phyloP scores from a whole-genome alignment of 2,888 invertebrate species.

The Pyrgus malvae region DNA sequence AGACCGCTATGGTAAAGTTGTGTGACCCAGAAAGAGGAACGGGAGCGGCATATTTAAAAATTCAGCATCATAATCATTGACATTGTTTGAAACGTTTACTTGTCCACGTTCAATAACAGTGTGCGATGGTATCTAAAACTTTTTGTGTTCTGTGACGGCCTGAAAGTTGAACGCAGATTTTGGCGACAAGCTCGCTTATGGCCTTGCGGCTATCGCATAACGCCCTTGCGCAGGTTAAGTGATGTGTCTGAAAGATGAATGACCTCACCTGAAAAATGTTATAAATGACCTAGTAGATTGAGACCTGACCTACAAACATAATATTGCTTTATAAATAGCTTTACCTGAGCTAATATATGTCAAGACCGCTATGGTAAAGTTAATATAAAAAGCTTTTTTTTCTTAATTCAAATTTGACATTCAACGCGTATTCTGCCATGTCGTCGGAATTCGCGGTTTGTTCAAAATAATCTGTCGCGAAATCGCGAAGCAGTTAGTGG shows the following conservation, averaged over 20 bases:
- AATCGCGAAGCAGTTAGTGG: slow-evolving; percentile 11
- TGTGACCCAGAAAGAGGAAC: slow-evolving; percentile 21
- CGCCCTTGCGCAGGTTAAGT: too few relatives aligned
- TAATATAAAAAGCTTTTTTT: too few relatives aligned
- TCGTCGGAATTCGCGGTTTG: slow-evolving; percentile 1
- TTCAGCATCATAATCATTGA: background rate
- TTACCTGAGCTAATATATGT: slow-evolving; percentile 14
- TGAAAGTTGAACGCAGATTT: too few relatives aligned
- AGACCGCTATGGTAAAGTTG: slow-evolving; percentile 19
- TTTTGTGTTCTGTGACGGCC: too few relatives aligned
- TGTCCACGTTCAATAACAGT: too few relatives aligned
- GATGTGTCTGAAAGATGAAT: background rate
- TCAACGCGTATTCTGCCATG: background rate
- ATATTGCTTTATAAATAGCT: slow-evolving; percentile 19
- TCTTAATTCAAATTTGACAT: background rate
- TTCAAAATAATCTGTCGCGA: slow-evolving; percentile 15
- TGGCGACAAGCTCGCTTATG: too few relatives aligned
- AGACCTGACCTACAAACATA: slow-evolving; percentile 15
- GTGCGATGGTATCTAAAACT: too few relatives aligned
- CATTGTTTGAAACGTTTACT: background rate
- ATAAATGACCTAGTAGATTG: slow-evolving; percentile 4
- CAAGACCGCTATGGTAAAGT: too few relatives aligned
- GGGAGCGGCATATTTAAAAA: slow-evolving; percentile 8
- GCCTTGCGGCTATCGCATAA: too few relatives aligned
- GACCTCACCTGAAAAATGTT: background rate